These are phyloP conservation scores for Cheilosia pagana DNA, from an alignment of 2,888 invertebrate species.

Conservation along the genomic window DNA sequence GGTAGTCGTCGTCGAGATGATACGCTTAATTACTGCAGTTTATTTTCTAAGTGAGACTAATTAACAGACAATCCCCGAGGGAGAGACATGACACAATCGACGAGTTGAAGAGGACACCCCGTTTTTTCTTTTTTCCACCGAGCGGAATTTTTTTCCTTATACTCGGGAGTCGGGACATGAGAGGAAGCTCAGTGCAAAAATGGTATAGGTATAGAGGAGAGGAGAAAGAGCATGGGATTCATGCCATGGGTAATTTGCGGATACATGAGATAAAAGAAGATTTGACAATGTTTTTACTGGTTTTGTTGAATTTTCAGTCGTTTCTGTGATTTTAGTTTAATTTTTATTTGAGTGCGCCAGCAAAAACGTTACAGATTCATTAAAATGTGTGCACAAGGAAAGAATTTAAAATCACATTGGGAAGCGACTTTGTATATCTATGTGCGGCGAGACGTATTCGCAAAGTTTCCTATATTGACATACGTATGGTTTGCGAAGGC, in stretches of 20 bases:
- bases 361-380: conserved; percentile 74
- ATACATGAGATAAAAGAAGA: conserved; percentile 57
- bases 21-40: conserved; percentile 83
- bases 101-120: conserved; percentile 31
- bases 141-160: conserved; percentile 9
- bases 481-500: not conserved
- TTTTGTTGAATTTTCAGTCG: conserved; percentile 65
- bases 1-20: conserved; percentile 76
- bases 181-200: not conserved
- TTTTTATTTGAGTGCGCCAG: conserved; percentile 69
- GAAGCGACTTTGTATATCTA: not conserved
- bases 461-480: not conserved
- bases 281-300: conserved; percentile 60
- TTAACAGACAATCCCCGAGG: conserved; percentile 81
- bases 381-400: conserved; percentile 72
- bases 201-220: not conserved
- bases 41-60: conserved; percentile 84
- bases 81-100: conserved; percentile 68
- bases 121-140: conserved; percentile 43
- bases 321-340: conserved; percentile 75
- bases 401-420: conserved; percentile 70
- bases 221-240: conserved; percentile 24
- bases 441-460: not conserved
- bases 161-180: not conserved
- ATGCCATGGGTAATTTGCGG: conserved; percentile 67